phyloP scores from a whole-genome alignment of 2,797 vertebrate species.

The Pygocentrus nattereri region DNA sequence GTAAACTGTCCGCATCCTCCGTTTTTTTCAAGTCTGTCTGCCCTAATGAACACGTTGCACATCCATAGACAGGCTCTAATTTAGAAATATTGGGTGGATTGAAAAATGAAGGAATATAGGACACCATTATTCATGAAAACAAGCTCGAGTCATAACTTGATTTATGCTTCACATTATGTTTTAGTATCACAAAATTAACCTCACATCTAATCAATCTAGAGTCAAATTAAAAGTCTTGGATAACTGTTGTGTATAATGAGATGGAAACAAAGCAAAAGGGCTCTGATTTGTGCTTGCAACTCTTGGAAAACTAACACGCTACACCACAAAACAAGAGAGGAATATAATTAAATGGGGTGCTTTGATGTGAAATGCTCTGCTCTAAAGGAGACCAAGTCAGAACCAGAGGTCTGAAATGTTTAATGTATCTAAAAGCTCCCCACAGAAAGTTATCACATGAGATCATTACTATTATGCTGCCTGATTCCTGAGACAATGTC shows the following conservation, averaged over 20 bases:
- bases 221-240: constrained; percentile 19
- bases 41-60: constrained; percentile 24
- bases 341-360: not conserved
- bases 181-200: constrained; percentile 39
- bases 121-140: constrained; percentile 37
- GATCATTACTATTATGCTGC: no score
- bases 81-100: constrained; percentile 39
- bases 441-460: no score
- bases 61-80: constrained; percentile 21
- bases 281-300: not conserved
- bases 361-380: no score
- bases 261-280: constrained; percentile 22
- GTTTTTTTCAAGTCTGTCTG: not conserved
- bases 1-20: constrained; percentile 7
- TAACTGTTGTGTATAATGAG: constrained; percentile 13
- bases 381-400: no score
- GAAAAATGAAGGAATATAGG: constrained; percentile 6
- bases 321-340: not conserved
- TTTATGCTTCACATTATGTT: constrained; percentile 36
- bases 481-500: no score
- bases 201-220: constrained; percentile 18
- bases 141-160: constrained; percentile 20
- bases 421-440: no score
- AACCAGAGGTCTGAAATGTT: no score
- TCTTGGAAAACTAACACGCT: not conserved